These are phyloP conservation scores for Engraulis encrasicolus DNA, from an alignment of 2,113 vertebrate genomes.

Conservation along the genomic window DNA sequence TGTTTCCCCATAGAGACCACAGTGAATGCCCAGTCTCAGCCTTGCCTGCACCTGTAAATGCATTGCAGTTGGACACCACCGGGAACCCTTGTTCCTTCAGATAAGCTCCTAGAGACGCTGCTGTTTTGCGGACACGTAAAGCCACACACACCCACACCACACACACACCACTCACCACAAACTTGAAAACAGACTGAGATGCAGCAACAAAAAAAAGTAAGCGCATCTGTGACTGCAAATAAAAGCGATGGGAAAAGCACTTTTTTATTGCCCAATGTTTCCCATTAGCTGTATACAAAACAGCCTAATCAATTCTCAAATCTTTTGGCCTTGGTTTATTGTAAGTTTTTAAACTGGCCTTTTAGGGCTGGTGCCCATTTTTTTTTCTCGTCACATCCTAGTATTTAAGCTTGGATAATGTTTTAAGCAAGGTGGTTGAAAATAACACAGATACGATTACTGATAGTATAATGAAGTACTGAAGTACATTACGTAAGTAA, in stretches of 20 bases:
- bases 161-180: too few relatives aligned
- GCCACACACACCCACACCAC: background rate
- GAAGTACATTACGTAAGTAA: too few relatives aligned
- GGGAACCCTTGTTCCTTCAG: constrained; percentile 94
- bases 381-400: background rate
- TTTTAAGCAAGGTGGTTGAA: background rate
- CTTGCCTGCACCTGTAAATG: constrained; percentile 96
- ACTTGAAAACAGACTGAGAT: constrained; percentile 45
- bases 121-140: background rate
- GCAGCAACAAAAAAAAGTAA: background rate
- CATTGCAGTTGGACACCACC: constrained; percentile 98
- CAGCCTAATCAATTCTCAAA: background rate
- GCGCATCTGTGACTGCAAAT: background rate
- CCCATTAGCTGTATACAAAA: background rate
- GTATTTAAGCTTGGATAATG: background rate
- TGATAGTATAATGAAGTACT: too few relatives aligned
- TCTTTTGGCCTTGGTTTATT: constrained; percentile 3
- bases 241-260: background rate
- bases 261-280: background rate
- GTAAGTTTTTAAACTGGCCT: background rate
- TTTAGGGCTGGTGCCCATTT: background rate
- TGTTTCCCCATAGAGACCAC: constrained; percentile 84
- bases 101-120: constrained; percentile 71
- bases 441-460: background rate
- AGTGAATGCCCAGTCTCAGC: constrained; percentile 95